Conservation (phyloP, 1,140 invertebrate genomes). For the Philotrypesis tridentata region DNA sequence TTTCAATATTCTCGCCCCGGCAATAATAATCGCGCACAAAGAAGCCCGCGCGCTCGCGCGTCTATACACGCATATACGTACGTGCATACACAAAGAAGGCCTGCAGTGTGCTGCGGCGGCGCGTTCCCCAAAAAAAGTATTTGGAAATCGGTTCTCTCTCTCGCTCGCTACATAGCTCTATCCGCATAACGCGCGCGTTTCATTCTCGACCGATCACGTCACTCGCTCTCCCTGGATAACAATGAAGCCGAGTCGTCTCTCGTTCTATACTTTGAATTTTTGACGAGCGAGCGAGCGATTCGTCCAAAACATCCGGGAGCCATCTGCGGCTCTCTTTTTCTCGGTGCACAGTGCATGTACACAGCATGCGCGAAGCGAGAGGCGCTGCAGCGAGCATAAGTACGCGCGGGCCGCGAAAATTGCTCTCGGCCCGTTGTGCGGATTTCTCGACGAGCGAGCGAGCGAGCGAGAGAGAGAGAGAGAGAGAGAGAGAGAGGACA, state of each 20-base stretch:
- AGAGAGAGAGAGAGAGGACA: too few species aligned
- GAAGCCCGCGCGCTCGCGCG: neutral
- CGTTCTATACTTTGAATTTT: slow-evolving; percentile 16
- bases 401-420: slow-evolving; percentile 14
- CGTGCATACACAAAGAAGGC: neutral
- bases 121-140: slow-evolving; percentile 8
- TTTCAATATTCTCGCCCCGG: neutral
- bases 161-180: too few species aligned
- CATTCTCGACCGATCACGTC: slow-evolving; percentile 36
- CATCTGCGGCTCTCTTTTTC: slow-evolving; percentile 5
- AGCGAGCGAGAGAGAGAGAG: too few species aligned
- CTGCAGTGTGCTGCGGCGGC: neutral
- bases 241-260: neutral
- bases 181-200: slow-evolving; percentile 7
- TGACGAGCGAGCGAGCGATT: slow-evolving; percentile 21
- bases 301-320: slow-evolving; percentile 43
- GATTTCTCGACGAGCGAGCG: slow-evolving; percentile 12
- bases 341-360: too few species aligned
- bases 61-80: neutral
- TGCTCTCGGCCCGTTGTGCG: slow-evolving; percentile 2
- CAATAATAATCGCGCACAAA: neutral
- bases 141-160: slow-evolving; percentile 30
- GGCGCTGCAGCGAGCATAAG: neutral
- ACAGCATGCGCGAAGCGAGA: too few species aligned
- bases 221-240: neutral